phyloP scores from a whole-genome alignment of 1,140 invertebrate species.

The Tetranychus cinnabarinus region DNA sequence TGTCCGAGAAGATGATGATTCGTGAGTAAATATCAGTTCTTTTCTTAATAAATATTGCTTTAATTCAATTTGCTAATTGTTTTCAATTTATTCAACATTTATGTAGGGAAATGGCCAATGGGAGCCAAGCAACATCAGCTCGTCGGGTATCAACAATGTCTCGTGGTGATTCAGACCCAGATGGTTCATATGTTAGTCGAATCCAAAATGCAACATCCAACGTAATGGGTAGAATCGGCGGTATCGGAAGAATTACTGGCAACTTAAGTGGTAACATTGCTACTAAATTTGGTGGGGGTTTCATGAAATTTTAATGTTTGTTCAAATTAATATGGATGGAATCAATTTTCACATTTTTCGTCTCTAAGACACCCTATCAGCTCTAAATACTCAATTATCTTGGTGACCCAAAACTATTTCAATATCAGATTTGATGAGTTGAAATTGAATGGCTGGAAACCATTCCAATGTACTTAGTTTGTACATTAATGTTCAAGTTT shows the following conservation, averaged over 20 bases:
- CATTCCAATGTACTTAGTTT: no score
- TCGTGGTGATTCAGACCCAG: neutral
- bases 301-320: slow-evolving; percentile 12
- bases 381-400: no score
- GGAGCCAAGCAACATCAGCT: neutral
- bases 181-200: slow-evolving; percentile 25
- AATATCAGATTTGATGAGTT: no score
- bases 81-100: neutral
- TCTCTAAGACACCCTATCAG: no score
- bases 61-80: neutral
- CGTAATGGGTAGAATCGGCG: slow-evolving; percentile 48
- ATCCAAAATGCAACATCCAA: slow-evolving; percentile 44
- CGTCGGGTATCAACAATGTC: neutral
- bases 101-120: neutral
- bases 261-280: slow-evolving; percentile 31
- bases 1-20: slow-evolving; percentile 3
- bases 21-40: neutral
- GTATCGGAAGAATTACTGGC: slow-evolving; percentile 24
- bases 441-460: no score
- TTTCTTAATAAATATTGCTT: no score
- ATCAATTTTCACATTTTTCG: no score
- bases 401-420: no score
- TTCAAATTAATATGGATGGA: neutral
- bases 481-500: no score
- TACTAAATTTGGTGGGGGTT: slow-evolving; percentile 29